These are phyloP conservation scores for Mythimna pallens DNA, from an alignment of 2,888 invertebrate genomes.

Conservation along the genomic window DNA sequence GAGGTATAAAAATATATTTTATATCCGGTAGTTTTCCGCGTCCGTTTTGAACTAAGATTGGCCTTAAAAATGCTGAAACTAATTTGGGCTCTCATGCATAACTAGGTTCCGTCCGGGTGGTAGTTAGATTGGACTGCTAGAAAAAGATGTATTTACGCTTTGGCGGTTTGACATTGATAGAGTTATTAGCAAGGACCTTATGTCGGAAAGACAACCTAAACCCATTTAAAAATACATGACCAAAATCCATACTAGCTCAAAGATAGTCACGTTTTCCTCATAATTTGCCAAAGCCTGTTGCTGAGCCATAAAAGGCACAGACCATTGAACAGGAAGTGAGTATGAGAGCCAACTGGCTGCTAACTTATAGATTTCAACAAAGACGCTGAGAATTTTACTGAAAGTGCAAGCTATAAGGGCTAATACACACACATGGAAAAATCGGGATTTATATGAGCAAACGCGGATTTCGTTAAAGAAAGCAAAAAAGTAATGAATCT, in stretches of 20 bases:
- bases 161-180: slow-evolving; percentile 1
- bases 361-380: background rate
- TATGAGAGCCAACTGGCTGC: background rate
- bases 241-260: background rate
- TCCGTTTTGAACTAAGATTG: slow-evolving; percentile 39
- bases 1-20: slow-evolving; percentile 21
- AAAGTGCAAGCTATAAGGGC: background rate
- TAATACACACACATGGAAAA: background rate
- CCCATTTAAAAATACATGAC: background rate
- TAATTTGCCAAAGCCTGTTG: background rate
- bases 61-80: slow-evolving; percentile 38
- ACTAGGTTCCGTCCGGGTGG: slow-evolving; percentile 36
- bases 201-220: background rate
- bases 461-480: slow-evolving; percentile 30
- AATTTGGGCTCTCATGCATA: slow-evolving; percentile 51
- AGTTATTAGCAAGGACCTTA: slow-evolving; percentile 4
- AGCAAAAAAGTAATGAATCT: slow-evolving; percentile 4
- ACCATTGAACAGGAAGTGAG: background rate
- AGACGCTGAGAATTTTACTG: background rate
- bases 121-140: background rate
- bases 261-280: background rate
- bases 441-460: background rate
- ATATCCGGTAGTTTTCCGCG: slow-evolving; percentile 44
- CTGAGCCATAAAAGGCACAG: background rate
- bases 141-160: slow-evolving; percentile 14